Conservation (phyloP, 2,888 invertebrate species). For the Temnothorax unifasciatus region DNA sequence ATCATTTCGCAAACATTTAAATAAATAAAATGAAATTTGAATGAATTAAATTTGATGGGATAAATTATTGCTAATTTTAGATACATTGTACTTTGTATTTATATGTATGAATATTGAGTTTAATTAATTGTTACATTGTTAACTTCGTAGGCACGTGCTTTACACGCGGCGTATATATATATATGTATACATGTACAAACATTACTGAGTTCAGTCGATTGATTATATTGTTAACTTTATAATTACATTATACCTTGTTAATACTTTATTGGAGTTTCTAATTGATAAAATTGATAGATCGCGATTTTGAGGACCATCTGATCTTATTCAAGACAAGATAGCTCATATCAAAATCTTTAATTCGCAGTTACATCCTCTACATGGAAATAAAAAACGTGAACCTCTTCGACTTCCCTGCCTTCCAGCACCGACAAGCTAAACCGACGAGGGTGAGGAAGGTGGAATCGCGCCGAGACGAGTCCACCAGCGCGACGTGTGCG, state of each 20-base stretch:
- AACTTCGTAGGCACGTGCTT: background rate
- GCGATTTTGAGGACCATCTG: background rate
- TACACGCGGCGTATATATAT: background rate
- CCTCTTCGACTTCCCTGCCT: background rate
- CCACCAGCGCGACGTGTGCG: constrained; percentile 61
- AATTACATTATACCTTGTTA: background rate
- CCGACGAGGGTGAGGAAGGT: constrained; percentile 19
- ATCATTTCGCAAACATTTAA: background rate
- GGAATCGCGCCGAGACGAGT: constrained; percentile 20
- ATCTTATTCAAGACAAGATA: background rate
- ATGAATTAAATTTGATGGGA: background rate
- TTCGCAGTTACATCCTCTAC: background rate
- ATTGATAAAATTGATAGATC: background rate
- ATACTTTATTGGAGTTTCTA: background rate
- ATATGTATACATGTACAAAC: background rate
- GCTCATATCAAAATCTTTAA: background rate
- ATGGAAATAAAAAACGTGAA: background rate
- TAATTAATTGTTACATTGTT: background rate
- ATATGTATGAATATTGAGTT: background rate
- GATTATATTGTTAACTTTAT: background rate
- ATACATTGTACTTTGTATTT: too few relatives aligned
- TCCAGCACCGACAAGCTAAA: background rate
- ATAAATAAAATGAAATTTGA: background rate
- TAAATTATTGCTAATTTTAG: background rate
- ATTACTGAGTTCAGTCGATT: background rate